These are phyloP conservation scores for Drosophila monieri DNA, from an alignment of 2,888 invertebrate genomes.

Conservation along the genomic window DNA sequence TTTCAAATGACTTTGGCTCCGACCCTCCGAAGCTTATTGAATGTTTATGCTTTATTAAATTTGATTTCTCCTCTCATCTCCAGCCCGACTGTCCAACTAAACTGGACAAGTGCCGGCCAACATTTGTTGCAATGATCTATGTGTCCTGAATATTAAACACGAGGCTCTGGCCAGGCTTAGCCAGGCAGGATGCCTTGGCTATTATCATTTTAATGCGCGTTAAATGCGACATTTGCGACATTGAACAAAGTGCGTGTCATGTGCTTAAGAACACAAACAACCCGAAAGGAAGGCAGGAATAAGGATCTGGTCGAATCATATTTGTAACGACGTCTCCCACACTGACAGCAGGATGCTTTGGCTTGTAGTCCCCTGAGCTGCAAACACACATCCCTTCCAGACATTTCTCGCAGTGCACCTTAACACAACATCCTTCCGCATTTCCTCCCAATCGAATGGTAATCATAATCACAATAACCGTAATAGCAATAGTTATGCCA, in stretches of 20 bases:
- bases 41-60: conserved; percentile 84
- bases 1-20: conserved; percentile 77
- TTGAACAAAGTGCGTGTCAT: conserved; percentile 80
- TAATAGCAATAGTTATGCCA: conserved; percentile 65
- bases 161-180: conserved; percentile 17
- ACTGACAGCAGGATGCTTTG: conserved; percentile 10
- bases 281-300: conserved; percentile 3
- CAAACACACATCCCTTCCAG: no score
- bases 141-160: conserved; percentile 83
- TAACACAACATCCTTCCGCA: conserved; percentile 36
- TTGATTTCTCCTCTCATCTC: conserved; percentile 76
- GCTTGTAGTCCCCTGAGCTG: no score
- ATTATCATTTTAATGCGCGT: conserved; percentile 84
- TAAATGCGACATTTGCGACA: conserved; percentile 82
- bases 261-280: conserved; percentile 58
- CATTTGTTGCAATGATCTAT: conserved; percentile 83
- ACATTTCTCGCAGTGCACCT: conserved; percentile 20
- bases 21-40: conserved; percentile 80
- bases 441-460: conserved; percentile 64
- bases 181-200: conserved; percentile 9
- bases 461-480: conserved; percentile 79
- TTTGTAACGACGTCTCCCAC: conserved; percentile 62
- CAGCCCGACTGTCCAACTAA: conserved; percentile 44
- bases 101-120: conserved; percentile 40
- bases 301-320: conserved; percentile 55